phyloP scores from a whole-genome alignment of 1,140 invertebrate species.

The Galleria mellonella region DNA sequence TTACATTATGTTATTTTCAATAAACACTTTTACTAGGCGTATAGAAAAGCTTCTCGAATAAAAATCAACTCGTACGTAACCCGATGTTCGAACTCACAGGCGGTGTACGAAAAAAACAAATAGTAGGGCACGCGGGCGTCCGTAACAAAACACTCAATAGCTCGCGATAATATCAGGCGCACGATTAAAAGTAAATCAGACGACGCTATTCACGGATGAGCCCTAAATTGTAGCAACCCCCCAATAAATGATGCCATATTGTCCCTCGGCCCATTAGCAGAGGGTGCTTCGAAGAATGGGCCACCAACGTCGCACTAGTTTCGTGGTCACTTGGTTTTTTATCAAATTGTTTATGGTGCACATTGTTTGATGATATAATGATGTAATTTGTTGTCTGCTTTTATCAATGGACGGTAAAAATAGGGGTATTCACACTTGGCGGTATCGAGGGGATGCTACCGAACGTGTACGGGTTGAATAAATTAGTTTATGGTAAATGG shows the following conservation, averaged over 20 bases:
- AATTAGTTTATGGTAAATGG: no score
- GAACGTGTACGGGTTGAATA: background rate
- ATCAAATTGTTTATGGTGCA: no score
- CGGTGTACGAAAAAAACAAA: conserved; percentile 8
- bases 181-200: conserved; percentile 61
- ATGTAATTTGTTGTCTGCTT: conserved; percentile 26
- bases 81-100: no score
- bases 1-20: no score
- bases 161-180: conserved; percentile 43
- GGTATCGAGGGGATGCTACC: no score
- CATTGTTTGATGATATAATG: conserved; percentile 25
- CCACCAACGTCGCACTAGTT: conserved; percentile 45
- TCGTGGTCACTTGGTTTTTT: conserved; percentile 22
- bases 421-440: background rate
- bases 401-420: background rate
- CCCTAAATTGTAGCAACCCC: conserved; percentile 31
- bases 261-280: conserved; percentile 28
- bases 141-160: conserved; percentile 50
- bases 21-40: no score
- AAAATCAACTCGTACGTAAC: background rate
- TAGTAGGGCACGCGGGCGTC: conserved; percentile 13
- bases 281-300: conserved; percentile 49
- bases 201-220: conserved; percentile 28
- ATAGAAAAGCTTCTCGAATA: no score
- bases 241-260: conserved; percentile 24